Conservation (phyloP, 1,140 invertebrate species). For the Drosophila kikkawai region DNA sequence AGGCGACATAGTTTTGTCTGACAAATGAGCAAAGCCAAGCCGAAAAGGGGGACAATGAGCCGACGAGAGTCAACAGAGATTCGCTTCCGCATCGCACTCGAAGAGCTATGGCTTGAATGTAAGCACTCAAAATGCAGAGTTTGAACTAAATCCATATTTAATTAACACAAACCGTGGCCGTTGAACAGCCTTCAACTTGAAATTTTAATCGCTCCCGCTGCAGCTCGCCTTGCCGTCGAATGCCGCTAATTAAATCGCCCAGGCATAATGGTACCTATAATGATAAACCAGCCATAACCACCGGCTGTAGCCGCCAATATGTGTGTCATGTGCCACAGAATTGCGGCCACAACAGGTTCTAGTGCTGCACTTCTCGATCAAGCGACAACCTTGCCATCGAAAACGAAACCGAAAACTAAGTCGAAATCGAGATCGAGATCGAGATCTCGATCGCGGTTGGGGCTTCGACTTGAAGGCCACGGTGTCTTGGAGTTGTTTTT, state of each 20-base stretch:
- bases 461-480: slow-evolving; percentile 20
- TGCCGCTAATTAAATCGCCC: slow-evolving; percentile 44
- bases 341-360: slow-evolving; percentile 51
- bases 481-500: slow-evolving; percentile 2
- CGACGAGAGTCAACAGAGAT: slow-evolving; percentile 5
- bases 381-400: slow-evolving; percentile 43
- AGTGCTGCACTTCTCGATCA: slow-evolving; percentile 33
- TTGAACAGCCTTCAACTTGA: slow-evolving; percentile 76
- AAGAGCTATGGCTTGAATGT: slow-evolving; percentile 11
- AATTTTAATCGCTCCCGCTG: slow-evolving; percentile 44
- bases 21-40: slow-evolving; percentile 27
- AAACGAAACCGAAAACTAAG: slow-evolving; percentile 17
- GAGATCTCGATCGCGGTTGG: slow-evolving; percentile 7
- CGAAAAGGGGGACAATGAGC: slow-evolving; percentile 27
- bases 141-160: slow-evolving; percentile 74
- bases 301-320: slow-evolving; percentile 13
- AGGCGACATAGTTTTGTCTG: slow-evolving; percentile 59
- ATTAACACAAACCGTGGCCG: slow-evolving; percentile 52
- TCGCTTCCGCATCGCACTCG: slow-evolving; percentile 65
- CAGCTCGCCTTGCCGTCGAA: slow-evolving; percentile 44
- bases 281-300: slow-evolving; percentile 22
- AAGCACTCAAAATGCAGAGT: slow-evolving; percentile 68
- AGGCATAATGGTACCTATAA: slow-evolving; percentile 12
- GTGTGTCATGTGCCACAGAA: slow-evolving; percentile 59
- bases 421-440: slow-evolving; percentile 22